Evolutionary conservation across 2,113 vertebrate genomes (phyloP), one percentile per base, ranked within the genome.

Genomic region (Prochilodus magdalenae): DNA sequence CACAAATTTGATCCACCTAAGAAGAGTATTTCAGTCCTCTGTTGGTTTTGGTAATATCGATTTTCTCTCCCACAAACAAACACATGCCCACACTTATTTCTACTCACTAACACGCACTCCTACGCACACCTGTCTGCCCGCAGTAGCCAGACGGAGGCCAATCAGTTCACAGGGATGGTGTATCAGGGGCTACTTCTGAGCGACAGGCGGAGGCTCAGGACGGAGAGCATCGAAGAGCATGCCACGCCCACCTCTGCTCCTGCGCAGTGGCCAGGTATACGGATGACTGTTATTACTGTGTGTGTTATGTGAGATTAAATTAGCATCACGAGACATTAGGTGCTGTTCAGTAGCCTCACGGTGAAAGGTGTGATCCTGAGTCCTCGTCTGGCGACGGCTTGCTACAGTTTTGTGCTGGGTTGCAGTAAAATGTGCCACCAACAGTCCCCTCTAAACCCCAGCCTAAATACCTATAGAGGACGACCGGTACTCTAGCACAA

Each of bases 181-280:
- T 99, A 99, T 87, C 97, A 99, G 92, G 98, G 97, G 20, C 94
- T 99, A 86, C 90, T 99, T 74, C 91, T 99, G 77, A 98, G 98
- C 24, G 98, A 98, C 66, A 94, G 98, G n/a, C 94, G 97, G 69
- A 92, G 98, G 57, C 92, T 98, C 0, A 95, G 97, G 75, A 99
- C 98, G 0, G 98, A 99, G 89, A 99, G 98, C 85, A 97, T 99
- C 0, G 98, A 99, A 89, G 98, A 99, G 71, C 98, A 99, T 0
- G 95, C 94, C 24, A 97, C 97, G 7, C 98, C 98, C 47, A 98
- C 94, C 88, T 97, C 98, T 0, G 90, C 96, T 86, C 97, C 97
- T 85, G 95, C 97, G 73, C 96, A 97, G 70, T 99, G 98, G 98
- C 98, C 98, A 89, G 97, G 98, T 99, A 92, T 44, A 5, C 40